Evolutionary conservation across 2,888 invertebrate species (phyloP).

Genomic region (Carabus problematicus): DNA sequence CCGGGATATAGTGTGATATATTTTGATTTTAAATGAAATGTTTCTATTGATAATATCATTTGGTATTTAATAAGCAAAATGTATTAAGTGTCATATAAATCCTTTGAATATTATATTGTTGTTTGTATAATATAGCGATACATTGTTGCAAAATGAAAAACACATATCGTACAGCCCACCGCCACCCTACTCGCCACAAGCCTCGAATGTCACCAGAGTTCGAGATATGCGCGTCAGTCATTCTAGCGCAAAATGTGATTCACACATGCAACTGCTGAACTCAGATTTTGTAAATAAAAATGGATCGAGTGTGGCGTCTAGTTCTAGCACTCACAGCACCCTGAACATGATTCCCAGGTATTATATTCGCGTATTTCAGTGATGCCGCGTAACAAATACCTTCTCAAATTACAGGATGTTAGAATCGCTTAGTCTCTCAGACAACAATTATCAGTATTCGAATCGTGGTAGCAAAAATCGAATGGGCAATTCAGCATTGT

Average conservation of each 20-base stretch:
- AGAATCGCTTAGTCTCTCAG: slow-evolving; percentile 28
- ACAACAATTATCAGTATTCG: slow-evolving; percentile 39
- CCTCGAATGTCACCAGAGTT: slow-evolving; percentile 51
- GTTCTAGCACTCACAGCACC: slow-evolving; percentile 48
- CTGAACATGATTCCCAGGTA: slow-evolving; percentile 50
- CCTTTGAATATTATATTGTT: neutral
- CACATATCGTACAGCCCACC: slow-evolving; percentile 57
- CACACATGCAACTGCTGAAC: slow-evolving; percentile 44
- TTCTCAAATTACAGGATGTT: slow-evolving; percentile 25
- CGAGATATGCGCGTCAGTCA: slow-evolving; percentile 47
- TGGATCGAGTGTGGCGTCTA: slow-evolving; percentile 48
- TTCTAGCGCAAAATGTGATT: slow-evolving; percentile 46
- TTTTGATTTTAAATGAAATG: too few relatives aligned
- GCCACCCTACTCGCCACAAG: slow-evolving; percentile 58
- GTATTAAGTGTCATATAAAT: too few relatives aligned
- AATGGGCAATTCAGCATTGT: slow-evolving; percentile 50
- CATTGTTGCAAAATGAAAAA: slow-evolving; percentile 47
- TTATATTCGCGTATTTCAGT: neutral
- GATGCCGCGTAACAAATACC: neutral
- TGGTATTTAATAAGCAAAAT: too few relatives aligned
- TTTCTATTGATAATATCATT: too few relatives aligned
- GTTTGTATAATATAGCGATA: slow-evolving; percentile 43
- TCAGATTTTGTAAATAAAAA: slow-evolving; percentile 46
- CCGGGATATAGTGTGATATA: too few relatives aligned
- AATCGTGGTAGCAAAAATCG: slow-evolving; percentile 47